phyloP scores from a whole-genome alignment of 2,888 invertebrate species.

The Macrophya annulata region DNA sequence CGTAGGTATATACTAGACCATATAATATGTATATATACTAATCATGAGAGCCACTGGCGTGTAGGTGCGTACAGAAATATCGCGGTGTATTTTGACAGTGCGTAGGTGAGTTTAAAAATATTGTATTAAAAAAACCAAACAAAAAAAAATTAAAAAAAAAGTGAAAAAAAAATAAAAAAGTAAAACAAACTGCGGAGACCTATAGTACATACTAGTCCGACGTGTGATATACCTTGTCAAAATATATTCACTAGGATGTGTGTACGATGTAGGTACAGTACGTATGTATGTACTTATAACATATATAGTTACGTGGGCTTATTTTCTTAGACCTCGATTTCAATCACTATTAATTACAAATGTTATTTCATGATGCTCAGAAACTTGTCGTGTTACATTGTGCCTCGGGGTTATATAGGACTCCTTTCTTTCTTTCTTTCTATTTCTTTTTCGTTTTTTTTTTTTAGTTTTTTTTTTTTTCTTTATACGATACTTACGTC shows the following conservation, averaged over 20 bases:
- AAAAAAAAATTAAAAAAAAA: neutral
- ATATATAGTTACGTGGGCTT: neutral
- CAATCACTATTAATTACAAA: conserved; percentile 35
- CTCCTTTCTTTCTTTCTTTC: neutral
- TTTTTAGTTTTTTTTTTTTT: neutral
- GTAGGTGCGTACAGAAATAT: conserved; percentile 43
- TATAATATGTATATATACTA: neutral
- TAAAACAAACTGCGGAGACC: neutral
- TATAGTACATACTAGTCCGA: neutral
- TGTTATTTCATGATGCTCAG: conserved; percentile 25
- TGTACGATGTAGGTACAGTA: neutral
- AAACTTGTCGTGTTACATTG: conserved; percentile 21
- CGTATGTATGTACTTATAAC: neutral
- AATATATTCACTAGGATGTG: neutral
- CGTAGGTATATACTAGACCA: neutral
- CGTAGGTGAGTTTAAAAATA: conserved; percentile 48
- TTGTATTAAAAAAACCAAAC: neutral
- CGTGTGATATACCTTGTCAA: conserved; percentile 22
- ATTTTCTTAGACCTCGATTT: conserved; percentile 27
- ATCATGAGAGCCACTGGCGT: conserved; percentile 25
- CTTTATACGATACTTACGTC: neutral
- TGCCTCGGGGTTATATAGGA: neutral
- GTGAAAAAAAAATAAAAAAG: neutral
- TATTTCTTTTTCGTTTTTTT: too few species aligned
- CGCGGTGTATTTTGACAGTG: conserved; percentile 46